These are phyloP conservation scores for Dorcus hopei DNA, from an alignment of 2,888 invertebrate genomes.

Conservation along the genomic window DNA sequence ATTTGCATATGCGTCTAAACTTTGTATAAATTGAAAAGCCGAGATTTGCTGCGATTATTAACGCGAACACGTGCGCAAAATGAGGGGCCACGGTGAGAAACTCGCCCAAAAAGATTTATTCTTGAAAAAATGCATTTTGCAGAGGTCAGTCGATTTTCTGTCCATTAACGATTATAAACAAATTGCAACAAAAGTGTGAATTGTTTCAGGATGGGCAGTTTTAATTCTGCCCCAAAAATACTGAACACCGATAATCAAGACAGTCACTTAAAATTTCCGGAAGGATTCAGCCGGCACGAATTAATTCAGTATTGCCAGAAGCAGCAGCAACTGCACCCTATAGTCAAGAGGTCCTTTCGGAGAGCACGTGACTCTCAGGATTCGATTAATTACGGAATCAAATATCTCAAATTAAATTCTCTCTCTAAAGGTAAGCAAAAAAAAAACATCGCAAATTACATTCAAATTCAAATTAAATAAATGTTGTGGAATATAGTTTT, in stretches of 20 bases:
- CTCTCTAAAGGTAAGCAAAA: conserved; percentile 48
- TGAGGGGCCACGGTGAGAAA: no score
- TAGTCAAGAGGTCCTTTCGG: conserved; percentile 48
- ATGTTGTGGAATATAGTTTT: no score
- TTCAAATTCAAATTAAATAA: no score
- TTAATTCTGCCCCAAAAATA: conserved; percentile 65
- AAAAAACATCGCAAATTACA: no score
- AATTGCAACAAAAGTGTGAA: background rate
- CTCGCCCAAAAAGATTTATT: background rate
- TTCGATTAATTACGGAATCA: conserved; percentile 34
- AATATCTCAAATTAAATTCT: conserved; percentile 49
- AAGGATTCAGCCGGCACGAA: conserved; percentile 51
- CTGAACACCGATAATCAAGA: conserved; percentile 62
- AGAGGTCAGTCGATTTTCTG: conserved; percentile 21
- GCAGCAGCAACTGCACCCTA: conserved; percentile 49
- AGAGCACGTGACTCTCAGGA: conserved; percentile 25
- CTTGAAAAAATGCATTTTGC: conserved; percentile 28
- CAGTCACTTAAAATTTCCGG: conserved; percentile 53
- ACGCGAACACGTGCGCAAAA: no score
- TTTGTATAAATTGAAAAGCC: no score
- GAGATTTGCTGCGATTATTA: no score
- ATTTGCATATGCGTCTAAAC: no score
- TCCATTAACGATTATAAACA: background rate
- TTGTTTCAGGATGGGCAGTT: conserved; percentile 65
- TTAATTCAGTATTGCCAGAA: conserved; percentile 56